Evolutionary conservation across 2,888 invertebrate species (phyloP).

Genomic region (Drosophila pseudotalamancana): DNA sequence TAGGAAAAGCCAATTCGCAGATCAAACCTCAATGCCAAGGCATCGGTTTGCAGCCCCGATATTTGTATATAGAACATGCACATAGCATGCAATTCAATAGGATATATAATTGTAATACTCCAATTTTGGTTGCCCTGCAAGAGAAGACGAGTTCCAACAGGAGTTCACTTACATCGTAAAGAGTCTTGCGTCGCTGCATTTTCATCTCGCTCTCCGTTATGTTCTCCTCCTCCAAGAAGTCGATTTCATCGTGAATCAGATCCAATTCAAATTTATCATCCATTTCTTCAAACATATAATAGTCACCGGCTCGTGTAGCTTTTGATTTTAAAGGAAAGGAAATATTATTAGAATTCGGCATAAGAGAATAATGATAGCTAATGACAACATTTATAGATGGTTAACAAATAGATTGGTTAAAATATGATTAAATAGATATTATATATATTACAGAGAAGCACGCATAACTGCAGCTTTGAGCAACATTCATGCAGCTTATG

Average conservation of each 20-base stretch:
- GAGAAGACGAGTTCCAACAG: not conserved
- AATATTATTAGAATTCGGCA: conserved; percentile 16
- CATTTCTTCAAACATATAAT: conserved; percentile 99
- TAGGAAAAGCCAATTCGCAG: not conserved
- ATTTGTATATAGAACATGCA: conserved; percentile 43
- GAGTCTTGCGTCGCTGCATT: conserved; percentile 82
- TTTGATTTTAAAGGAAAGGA: not conserved
- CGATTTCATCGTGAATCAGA: conserved; percentile 87
- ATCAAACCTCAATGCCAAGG: not conserved
- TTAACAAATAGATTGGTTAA: conserved; percentile 21
- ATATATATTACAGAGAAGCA: conserved; percentile 45
- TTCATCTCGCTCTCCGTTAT: conserved; percentile 83
- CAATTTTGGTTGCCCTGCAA: not conserved
- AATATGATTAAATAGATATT: conserved; percentile 8
- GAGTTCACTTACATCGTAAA: conserved; percentile 81
- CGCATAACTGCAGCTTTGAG: conserved; percentile 36
- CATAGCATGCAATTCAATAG: conserved; percentile 25
- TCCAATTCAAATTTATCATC: conserved; percentile 91
- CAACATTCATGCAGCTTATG: conserved; percentile 61
- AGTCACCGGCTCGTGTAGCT: conserved; percentile 99
- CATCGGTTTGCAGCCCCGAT: not conserved
- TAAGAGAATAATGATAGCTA: not conserved
- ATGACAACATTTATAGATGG: conserved; percentile 61
- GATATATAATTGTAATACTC: not conserved
- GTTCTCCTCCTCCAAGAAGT: conserved; percentile 82